phyloP scores from a whole-genome alignment of 2,797 vertebrate genomes.

The Poliocrania exsul region DNA sequence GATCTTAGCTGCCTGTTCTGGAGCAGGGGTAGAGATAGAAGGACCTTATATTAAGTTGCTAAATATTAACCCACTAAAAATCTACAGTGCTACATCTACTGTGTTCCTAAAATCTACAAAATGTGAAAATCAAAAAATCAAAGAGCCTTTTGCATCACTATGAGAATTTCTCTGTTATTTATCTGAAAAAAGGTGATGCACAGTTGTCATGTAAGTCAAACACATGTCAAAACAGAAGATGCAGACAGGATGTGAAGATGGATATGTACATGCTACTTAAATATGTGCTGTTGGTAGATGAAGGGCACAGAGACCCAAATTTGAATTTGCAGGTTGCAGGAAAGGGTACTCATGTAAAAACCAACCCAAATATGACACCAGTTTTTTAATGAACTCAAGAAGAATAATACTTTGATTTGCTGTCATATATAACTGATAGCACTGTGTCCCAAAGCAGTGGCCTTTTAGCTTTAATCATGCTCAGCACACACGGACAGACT shows the following conservation, averaged over 20 bases:
- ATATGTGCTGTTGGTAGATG: not conserved
- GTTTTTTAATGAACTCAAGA: not conserved
- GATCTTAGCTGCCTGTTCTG: too few species aligned
- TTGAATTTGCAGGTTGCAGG: not conserved
- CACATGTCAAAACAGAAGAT: not conserved
- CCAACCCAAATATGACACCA: not conserved
- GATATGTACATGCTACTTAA: not conserved
- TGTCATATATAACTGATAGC: not conserved
- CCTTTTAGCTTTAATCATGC: not conserved
- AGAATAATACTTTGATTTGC: not conserved
- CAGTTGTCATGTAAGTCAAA: not conserved
- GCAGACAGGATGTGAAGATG: not conserved
- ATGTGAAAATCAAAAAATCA: too few species aligned
- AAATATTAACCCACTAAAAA: too few species aligned
- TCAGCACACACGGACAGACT: fast-evolving
- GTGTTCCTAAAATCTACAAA: too few species aligned
- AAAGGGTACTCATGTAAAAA: not conserved
- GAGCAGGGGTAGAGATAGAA: too few species aligned
- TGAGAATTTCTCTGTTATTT: not conserved
- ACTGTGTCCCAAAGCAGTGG: not conserved
- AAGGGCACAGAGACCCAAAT: not conserved
- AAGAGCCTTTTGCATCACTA: too few species aligned
- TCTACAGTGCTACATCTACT: too few species aligned
- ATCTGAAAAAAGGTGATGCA: not conserved
- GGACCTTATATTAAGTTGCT: too few species aligned